Evolutionary conservation across 30 jellyfish, hydroid and myxozoan genomes (phyloP).

Genomic region (Sanderia malayensis): DNA sequence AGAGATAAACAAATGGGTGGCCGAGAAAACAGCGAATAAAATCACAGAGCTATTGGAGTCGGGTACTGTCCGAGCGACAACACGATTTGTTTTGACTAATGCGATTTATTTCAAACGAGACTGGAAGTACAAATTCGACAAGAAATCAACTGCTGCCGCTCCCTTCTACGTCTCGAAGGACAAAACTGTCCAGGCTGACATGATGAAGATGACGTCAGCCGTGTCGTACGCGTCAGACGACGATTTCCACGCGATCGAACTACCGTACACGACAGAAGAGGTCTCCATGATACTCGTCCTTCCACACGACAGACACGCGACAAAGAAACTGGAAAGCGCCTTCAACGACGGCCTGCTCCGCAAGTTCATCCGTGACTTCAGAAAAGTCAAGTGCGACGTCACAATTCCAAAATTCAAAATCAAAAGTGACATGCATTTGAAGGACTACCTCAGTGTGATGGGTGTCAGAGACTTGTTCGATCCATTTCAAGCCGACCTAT

Average conservation of each 20-base stretch:
- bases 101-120: constrained; percentile 63
- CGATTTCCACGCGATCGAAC: constrained; percentile 40
- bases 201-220: constrained; percentile 33
- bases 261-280: constrained; percentile 47
- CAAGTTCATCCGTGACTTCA: constrained; percentile 11
- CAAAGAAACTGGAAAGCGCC: constrained; percentile 28
- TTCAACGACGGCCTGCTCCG: constrained; percentile 17
- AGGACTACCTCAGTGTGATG: constrained; percentile 35
- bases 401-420: constrained; percentile 48
- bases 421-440: constrained; percentile 40
- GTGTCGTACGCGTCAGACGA: constrained; percentile 25
- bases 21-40: constrained; percentile 34
- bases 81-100: constrained; percentile 54
- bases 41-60: constrained; percentile 44
- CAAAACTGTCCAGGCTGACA: constrained; percentile 24
- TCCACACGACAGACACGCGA: constrained; percentile 30
- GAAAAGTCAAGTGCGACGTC: constrained; percentile 17
- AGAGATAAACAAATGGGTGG: constrained; percentile 61
- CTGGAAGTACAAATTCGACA: constrained; percentile 58
- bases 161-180: constrained; percentile 25
- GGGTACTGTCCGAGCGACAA: constrained; percentile 32
- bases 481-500: constrained; percentile 43
- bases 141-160: constrained; percentile 1
- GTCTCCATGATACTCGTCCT: constrained; percentile 45
- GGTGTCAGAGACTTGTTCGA: constrained; percentile 58